Evolutionary conservation across 2,113 vertebrate species (phyloP).

Genomic region (Noctilio leporinus): DNA sequence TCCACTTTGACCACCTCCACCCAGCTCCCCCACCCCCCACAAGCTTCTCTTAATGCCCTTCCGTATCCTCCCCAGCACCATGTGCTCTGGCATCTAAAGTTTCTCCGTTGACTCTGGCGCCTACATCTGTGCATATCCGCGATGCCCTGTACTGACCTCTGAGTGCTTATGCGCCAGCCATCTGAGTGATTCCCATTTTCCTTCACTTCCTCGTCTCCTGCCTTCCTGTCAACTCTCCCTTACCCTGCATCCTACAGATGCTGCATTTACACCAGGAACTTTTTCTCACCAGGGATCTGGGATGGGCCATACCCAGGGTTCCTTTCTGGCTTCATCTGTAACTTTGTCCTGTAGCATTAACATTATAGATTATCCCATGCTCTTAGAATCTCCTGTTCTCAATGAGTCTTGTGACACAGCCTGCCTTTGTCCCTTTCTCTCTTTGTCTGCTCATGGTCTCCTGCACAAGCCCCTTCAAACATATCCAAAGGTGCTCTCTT

Average conservation of each 20-base stretch:
- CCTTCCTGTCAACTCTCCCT: not conserved
- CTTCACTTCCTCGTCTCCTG: not conserved
- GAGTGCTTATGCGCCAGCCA: not conserved
- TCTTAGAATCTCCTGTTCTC: not conserved
- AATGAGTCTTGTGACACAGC: not conserved
- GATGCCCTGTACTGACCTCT: not conserved
- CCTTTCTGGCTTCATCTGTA: not conserved
- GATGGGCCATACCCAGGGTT: not conserved
- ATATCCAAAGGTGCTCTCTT: not conserved
- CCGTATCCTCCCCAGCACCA: not conserved
- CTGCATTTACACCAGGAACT: not conserved
- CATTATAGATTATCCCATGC: no score
- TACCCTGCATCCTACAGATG: no score
- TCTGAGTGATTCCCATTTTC: not conserved
- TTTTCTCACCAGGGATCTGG: not conserved
- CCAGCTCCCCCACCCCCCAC: no score
- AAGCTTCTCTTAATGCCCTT: not conserved
- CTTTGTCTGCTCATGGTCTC: not conserved
- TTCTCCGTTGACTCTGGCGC: not conserved
- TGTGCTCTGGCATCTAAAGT: not conserved
- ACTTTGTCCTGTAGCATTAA: not conserved
- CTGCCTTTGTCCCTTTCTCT: not conserved
- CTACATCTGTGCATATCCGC: fast-evolving
- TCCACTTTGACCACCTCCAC: not conserved
- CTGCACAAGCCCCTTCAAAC: not conserved